A percentile compares a stretch with the other conserved stretches of the same genome.
phyloP scores from a whole-genome alignment of 1,140 invertebrate genomes.

The Drosophila pallidifrons region DNA sequence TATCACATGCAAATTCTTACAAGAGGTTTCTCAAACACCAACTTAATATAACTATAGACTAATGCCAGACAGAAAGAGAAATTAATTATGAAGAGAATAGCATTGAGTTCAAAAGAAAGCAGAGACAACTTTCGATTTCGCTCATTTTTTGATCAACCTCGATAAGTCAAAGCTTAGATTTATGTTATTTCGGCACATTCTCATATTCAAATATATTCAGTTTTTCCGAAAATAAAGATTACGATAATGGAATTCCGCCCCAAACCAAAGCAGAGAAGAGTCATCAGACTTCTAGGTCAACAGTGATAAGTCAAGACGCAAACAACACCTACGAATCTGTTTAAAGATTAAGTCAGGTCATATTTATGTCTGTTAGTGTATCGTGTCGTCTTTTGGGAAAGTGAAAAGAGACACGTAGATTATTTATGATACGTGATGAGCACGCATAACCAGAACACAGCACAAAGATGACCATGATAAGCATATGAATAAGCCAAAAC shows the following conservation, averaged over 20 bases:
- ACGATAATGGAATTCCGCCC: background rate
- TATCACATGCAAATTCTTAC: no score
- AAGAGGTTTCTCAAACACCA: no score
- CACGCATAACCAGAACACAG: background rate
- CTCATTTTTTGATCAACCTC: background rate
- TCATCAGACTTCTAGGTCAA: conserved; percentile 20
- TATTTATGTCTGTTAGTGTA: conserved; percentile 9
- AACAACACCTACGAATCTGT: background rate
- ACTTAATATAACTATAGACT: background rate
- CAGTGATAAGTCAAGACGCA: conserved; percentile 3
- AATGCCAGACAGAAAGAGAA: background rate
- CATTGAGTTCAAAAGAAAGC: background rate
- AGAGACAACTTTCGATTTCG: background rate
- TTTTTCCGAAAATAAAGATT: background rate
- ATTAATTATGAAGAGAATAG: background rate
- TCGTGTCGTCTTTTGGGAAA: conserved; percentile 16
- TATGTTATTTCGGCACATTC: no score
- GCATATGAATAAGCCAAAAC: background rate
- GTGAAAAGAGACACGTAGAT: conserved; percentile 36
- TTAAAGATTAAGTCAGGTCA: conserved; percentile 22
- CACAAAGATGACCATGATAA: conserved; percentile 26
- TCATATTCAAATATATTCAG: no score
- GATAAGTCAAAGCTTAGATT: no score
- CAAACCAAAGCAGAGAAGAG: background rate
- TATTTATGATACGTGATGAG: conserved; percentile 22